These are phyloP conservation scores for Odontesthes bonariensis DNA, from an alignment of 2,113 vertebrate genomes.

Conservation along the genomic window DNA sequence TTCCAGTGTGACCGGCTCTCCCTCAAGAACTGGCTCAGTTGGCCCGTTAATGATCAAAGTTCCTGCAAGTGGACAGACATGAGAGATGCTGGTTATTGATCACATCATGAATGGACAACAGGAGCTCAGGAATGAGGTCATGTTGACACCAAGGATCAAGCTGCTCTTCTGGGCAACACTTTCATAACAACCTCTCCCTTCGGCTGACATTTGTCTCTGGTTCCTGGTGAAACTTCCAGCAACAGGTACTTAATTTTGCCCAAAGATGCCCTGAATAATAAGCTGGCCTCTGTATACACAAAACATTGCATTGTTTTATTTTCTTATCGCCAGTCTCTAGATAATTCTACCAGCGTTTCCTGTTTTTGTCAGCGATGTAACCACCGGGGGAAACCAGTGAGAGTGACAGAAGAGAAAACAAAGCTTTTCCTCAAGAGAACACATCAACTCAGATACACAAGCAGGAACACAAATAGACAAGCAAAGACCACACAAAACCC, in stretches of 20 bases:
- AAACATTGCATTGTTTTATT: conserved; percentile 10
- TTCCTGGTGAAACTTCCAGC: conserved; percentile 9
- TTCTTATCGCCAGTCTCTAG: conserved; percentile 5
- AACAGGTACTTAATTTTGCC: conserved; percentile 21
- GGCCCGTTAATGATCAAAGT: conserved; percentile 78
- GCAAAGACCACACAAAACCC: not conserved
- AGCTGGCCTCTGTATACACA: not conserved
- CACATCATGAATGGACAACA: conserved; percentile 18
- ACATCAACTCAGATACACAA: conserved; percentile 19
- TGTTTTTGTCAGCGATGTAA: conserved; percentile 16
- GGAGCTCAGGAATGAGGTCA: not conserved
- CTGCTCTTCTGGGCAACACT: conserved; percentile 13
- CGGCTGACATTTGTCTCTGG: conserved; percentile 41
- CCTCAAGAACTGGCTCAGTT: conserved; percentile 67
- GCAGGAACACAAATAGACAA: not conserved
- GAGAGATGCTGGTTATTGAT: conserved; percentile 49
- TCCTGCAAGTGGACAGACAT: conserved; percentile 72
- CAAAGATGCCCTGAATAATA: not conserved
- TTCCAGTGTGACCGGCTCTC: conserved; percentile 71
- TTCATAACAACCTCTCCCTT: conserved; percentile 47
- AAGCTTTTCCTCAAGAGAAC: conserved; percentile 37
- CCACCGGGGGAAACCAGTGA: conserved; percentile 30
- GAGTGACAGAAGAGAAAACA: conserved; percentile 43
- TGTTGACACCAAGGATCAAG: conserved; percentile 4
- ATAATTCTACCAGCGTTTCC: conserved; percentile 25